phyloP scores from a whole-genome alignment of 2,888 invertebrate species.

The Tachina fera region DNA sequence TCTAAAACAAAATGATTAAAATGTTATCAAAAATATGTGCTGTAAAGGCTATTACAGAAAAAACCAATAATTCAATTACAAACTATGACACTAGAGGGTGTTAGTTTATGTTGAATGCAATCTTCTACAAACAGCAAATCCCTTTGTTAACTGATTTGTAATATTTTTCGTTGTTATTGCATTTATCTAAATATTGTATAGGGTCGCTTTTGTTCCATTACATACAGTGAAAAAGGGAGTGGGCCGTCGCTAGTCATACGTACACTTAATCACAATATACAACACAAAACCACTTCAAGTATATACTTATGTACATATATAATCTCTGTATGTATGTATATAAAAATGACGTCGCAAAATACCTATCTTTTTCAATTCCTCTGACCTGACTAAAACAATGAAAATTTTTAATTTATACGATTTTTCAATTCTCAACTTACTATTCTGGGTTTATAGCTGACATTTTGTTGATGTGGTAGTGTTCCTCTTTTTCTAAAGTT shows the following conservation, averaged over 20 bases:
- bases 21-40: neutral
- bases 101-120: slow-evolving; percentile 9
- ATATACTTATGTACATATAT: slow-evolving; percentile 70
- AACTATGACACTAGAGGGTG: neutral
- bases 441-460: slow-evolving; percentile 91
- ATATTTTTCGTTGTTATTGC: slow-evolving; percentile 7
- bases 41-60: neutral
- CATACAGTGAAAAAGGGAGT: slow-evolving; percentile 72
- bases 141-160: slow-evolving; percentile 46
- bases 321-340: too few relatives aligned
- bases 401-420: slow-evolving; percentile 17
- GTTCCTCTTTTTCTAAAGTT: slow-evolving; percentile 61
- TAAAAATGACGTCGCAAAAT: slow-evolving; percentile 80
- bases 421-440: slow-evolving; percentile 84
- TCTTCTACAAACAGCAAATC: neutral
- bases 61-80: neutral
- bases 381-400: slow-evolving; percentile 37
- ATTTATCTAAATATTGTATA: slow-evolving; percentile 53
- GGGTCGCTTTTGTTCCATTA: slow-evolving; percentile 59
- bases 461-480: slow-evolving; percentile 77
- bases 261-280: slow-evolving; percentile 52
- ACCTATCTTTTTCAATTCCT: slow-evolving; percentile 22
- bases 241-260: slow-evolving; percentile 57
- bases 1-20: neutral
- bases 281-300: slow-evolving; percentile 59